These are phyloP conservation scores for Solenopsis invicta DNA, from an alignment of 1,140 invertebrate genomes.

Conservation along the genomic window DNA sequence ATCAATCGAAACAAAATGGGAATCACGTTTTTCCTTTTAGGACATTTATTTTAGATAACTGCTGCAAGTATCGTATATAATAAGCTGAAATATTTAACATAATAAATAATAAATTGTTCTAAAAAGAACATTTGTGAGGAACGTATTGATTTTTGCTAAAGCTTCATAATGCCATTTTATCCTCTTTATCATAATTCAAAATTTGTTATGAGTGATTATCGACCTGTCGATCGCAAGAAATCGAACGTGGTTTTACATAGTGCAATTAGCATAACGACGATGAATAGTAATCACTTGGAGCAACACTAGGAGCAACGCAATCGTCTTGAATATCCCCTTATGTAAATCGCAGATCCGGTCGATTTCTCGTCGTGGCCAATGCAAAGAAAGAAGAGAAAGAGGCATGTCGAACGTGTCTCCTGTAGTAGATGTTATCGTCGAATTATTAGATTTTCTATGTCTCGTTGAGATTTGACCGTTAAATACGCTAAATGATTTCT, in stretches of 20 bases:
- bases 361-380: constrained; percentile 7
- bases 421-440: not conserved
- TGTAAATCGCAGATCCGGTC: not conserved
- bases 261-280: constrained; percentile 12
- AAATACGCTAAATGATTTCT: not conserved
- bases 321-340: constrained; percentile 26
- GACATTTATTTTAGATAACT: not conserved
- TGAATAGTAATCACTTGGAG: constrained; percentile 9
- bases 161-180: too few relatives aligned
- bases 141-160: not conserved
- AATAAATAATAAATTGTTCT: not conserved
- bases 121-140: not conserved
- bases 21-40: not conserved
- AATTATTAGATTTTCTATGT: constrained; percentile 22
- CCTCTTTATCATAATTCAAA: too few relatives aligned
- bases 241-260: not conserved
- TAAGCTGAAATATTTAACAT: not conserved
- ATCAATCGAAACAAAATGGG: not conserved
- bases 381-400: constrained; percentile 8
- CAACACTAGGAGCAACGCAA: constrained; percentile 18
- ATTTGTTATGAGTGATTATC: not conserved
- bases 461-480: not conserved
- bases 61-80: not conserved
- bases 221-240: not conserved
- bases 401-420: not conserved